Evolutionary conservation across 2,797 vertebrate species (phyloP), one percentile per base, ranked within the genome.

Genomic region (Chromis chromis): DNA sequence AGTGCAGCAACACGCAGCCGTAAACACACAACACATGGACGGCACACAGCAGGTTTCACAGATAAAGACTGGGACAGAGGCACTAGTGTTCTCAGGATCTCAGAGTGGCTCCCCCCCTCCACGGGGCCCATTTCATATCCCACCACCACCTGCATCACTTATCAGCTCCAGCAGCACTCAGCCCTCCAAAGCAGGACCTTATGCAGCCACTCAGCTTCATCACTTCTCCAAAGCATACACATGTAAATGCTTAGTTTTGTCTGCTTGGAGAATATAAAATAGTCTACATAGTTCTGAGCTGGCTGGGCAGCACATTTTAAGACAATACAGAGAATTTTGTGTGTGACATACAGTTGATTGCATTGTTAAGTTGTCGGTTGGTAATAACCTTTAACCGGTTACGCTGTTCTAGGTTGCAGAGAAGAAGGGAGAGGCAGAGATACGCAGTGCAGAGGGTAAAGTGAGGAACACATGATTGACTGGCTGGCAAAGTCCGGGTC

Each of bases 81-180:
- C 57, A 17, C 67, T n/a, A 84, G 75, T 90, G 82, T 89, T 89
- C 85, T 84, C 78, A 61, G 67, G 52, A 70, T 81, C 53, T 76
- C 67, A 63, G 66, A 74, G 77, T 49, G 21, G 24, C 70, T 36
- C 27, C 57, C 33, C 33, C 31, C 42, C 52, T 73, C 61, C 39
- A 49, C 1, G 2, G 59, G 72, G 70, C 67, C 76, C 28, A 25
- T 82, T 87, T 84, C 87, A 87, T 86, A 76, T 85, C 79, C 82
- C 76, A 79, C 60, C 79, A 81, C 79, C 87, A 88, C 84, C 85
- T 89, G 81, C 86, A 82, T 78, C 75, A 81, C 84, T 82, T 90
- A 86, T 84, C 84, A 76, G 72, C 76, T 76, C 59, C 66, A 75
- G 79, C 86, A 79, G 76, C 66, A 64, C 74, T 84, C 77, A 65